Conservation (phyloP, 2,888 invertebrate species). For the Cotesia congregata region DNA sequence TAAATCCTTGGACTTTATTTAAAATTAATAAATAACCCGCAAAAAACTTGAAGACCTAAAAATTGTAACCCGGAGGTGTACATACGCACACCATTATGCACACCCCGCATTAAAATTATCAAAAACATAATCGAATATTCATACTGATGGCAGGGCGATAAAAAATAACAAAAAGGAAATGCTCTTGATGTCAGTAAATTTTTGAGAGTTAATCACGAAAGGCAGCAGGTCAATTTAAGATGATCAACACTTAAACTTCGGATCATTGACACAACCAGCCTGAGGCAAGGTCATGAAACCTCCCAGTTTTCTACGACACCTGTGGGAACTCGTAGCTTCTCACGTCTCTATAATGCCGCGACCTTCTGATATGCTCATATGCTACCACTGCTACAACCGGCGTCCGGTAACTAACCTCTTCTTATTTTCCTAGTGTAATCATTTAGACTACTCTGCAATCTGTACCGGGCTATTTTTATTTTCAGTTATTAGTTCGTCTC, state of each 20-base stretch:
- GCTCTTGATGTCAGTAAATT: no score
- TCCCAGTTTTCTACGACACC: constrained; percentile 52
- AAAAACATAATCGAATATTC: not conserved
- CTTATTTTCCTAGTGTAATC: constrained; percentile 20
- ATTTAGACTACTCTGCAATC: not conserved
- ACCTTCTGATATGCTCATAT: constrained; percentile 30
- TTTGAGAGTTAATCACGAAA: not conserved
- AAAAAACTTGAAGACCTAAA: no score
- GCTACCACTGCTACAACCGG: constrained; percentile 16
- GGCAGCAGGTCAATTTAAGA: not conserved
- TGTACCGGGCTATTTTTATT: constrained; percentile 10
- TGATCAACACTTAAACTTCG: not conserved
- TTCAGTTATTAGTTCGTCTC: constrained; percentile 13
- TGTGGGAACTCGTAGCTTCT: constrained; percentile 66
- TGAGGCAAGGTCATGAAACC: constrained; percentile 55
- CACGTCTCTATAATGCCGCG: constrained; percentile 53
- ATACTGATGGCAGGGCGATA: not conserved
- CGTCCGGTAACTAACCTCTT: constrained; percentile 16
- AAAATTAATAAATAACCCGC: no score
- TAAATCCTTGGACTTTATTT: no score
- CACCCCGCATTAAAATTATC: not conserved
- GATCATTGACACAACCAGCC: constrained; percentile 49
- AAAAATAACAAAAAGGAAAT: not conserved
- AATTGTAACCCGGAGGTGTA: not conserved
- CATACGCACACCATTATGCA: not conserved